Evolutionary conservation across 2,797 vertebrate species (phyloP), one percentile per base, ranked within the genome.

Genomic region (Gymnocypris eckloni): DNA sequence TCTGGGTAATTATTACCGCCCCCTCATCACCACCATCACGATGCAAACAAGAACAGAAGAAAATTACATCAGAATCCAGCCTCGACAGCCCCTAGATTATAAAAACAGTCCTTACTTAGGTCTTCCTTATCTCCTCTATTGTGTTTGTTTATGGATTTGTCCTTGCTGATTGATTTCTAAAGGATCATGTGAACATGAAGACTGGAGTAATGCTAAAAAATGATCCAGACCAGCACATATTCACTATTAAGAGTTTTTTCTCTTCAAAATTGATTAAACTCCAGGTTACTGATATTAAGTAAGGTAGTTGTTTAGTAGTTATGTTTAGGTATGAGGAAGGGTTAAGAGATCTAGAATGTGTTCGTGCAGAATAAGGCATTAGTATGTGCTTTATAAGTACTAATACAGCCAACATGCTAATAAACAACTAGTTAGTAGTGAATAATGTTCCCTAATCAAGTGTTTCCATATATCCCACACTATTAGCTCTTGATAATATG

Each of bases 21-120:
- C 37, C 43, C 39, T 70, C 52, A 69, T 82, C 71, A 87, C 64
- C 79, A 50, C 61, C 83, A 33, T 71, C 70, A 9, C 37, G 45
- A 78, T 66, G 72, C 75, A 88, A 70, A 79, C 48, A 78, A 61
- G 87, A 88, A 77, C 75, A 78, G 79, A 87, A 61, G 71, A 69
- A 39, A 45, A 77, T 79, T 76, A 73, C 43, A 64, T 70, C 39
- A 81, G 70, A 81, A 61, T 85, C 37, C 41, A 59, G 37, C 11
- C 6, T 15, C 6, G 16, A 56, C 76, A 69, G 52, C 64, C 66
- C 76, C 37, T 25, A 56, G 48, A 48, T 28, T 54, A 71, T 70
- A 79, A 82, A 82, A 71, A 50, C 28, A 67, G 28, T 70, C 11
- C 20, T 69, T 67, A 66, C 72, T 41, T 6, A 20, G 11, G 37